Conservation (phyloP, 2,113 vertebrate genomes). For the Xiphophorus couchianus region DNA sequence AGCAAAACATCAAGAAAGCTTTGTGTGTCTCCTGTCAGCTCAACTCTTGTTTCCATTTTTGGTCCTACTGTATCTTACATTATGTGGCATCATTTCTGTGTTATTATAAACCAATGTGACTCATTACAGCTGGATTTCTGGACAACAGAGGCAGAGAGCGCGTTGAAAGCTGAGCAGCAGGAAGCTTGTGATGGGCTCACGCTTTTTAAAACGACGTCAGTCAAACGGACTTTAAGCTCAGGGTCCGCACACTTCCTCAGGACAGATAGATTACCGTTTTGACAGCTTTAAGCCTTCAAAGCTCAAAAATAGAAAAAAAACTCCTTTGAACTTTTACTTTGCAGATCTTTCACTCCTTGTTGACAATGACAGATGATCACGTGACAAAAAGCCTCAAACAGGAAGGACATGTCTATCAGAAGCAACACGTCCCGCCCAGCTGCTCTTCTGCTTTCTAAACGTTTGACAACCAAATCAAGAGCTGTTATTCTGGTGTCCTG, state of each 20-base stretch:
- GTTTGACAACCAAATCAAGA: neutral
- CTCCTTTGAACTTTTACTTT: slow-evolving; percentile 32
- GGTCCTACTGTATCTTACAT: too few species aligned
- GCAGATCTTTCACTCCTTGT: slow-evolving; percentile 14
- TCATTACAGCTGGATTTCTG: neutral
- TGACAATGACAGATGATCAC: slow-evolving; percentile 16
- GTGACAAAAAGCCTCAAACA: slow-evolving; percentile 17
- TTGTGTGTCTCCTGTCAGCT: too few species aligned
- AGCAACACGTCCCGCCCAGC: neutral
- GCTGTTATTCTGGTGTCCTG: neutral
- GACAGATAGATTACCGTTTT: slow-evolving; percentile 66
- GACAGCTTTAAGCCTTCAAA: slow-evolving; percentile 60
- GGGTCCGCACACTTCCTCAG: slow-evolving; percentile 40
- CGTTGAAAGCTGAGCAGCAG: slow-evolving; percentile 1
- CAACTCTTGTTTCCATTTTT: too few species aligned
- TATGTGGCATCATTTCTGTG: too few species aligned
- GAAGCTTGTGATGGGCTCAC: slow-evolving; percentile 18
- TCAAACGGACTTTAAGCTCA: slow-evolving; percentile 39
- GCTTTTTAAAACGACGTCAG: slow-evolving; percentile 45
- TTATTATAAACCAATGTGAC: too few species aligned
- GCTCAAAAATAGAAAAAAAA: slow-evolving; percentile 44
- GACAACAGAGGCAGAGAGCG: neutral
- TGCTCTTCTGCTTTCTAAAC: neutral
- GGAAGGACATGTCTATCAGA: neutral
- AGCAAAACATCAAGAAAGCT: too few species aligned